Evolutionary conservation across 2,888 invertebrate genomes (phyloP).

Genomic region (Dryadula phaetusa): DNA sequence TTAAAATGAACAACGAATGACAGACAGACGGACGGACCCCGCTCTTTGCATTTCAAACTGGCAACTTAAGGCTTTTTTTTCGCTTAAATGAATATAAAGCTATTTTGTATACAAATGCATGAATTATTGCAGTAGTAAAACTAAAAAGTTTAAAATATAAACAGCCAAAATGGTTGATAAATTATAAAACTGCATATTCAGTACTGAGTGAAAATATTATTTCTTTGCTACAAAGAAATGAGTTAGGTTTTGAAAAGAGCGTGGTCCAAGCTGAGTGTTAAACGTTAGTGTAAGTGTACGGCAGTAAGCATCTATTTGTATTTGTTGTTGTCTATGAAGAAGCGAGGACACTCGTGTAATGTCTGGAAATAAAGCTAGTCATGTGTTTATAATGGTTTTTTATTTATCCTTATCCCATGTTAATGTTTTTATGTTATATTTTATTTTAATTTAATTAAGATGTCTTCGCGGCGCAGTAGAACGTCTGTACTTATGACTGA

Average conservation of each 20-base stretch:
- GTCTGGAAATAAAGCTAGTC: slow-evolving; percentile 82
- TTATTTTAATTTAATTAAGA: not conserved
- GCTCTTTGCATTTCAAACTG: slow-evolving; percentile 46
- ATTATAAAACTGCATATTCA: too few relatives aligned
- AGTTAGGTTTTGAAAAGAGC: not conserved
- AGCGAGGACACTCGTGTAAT: slow-evolving; percentile 48
- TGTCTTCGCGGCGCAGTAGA: too few relatives aligned
- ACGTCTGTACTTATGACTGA: too few relatives aligned
- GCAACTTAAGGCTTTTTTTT: not conserved
- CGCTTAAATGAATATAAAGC: not conserved
- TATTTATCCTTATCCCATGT: slow-evolving; percentile 53
- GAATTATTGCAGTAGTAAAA: too few relatives aligned
- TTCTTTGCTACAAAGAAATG: not conserved
- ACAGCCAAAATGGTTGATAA: too few relatives aligned
- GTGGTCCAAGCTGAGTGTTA: slow-evolving; percentile 10
- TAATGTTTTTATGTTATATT: not conserved
- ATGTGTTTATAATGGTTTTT: slow-evolving; percentile 73
- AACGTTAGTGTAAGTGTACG: slow-evolving; percentile 40
- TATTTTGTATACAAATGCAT: not conserved
- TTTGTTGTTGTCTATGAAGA: slow-evolving; percentile 61
- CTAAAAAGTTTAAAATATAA: too few relatives aligned
- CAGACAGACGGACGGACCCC: slow-evolving; percentile 65
- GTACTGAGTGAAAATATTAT: not conserved
- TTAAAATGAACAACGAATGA: slow-evolving; percentile 67
- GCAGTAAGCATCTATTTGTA: slow-evolving; percentile 53